A percentile compares a stretch with the other conserved stretches of the same genome.
phyloP scores from a whole-genome alignment of 2,888 invertebrate species.

The Euplagia quadripunctaria region DNA sequence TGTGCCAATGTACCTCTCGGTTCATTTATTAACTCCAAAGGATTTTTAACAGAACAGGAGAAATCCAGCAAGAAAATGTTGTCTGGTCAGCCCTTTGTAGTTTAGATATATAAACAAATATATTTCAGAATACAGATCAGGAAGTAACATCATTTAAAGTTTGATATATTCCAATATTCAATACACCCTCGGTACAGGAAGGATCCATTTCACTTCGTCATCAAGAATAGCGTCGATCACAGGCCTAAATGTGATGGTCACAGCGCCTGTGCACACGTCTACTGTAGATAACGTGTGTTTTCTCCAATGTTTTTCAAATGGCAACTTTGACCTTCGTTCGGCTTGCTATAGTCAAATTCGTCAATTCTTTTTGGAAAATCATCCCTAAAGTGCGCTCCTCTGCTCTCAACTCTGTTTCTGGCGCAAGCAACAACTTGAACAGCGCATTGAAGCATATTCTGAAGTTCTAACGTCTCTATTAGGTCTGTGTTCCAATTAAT shows the following conservation, averaged over 20 bases:
- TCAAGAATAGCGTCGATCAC: slow-evolving; percentile 97
- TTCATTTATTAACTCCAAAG: too few relatives aligned
- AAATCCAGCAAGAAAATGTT: too few relatives aligned
- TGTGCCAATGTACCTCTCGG: too few relatives aligned
- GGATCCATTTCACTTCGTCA: slow-evolving; percentile 93
- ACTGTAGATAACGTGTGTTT: slow-evolving; percentile 96
- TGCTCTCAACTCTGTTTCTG: slow-evolving; percentile 96
- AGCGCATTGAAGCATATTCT: slow-evolving; percentile 97
- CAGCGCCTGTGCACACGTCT: slow-evolving; percentile 91
- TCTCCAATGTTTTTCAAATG: slow-evolving; percentile 97
- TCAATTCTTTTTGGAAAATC: slow-evolving; percentile 96
- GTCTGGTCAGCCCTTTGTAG: too few relatives aligned
- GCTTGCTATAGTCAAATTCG: slow-evolving; percentile 97
- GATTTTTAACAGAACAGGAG: too few relatives aligned
- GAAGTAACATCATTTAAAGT: not conserved
- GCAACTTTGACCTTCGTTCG: slow-evolving; percentile 91
- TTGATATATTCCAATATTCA: slow-evolving; percentile 63
- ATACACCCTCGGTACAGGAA: slow-evolving; percentile 97
- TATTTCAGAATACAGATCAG: not conserved
- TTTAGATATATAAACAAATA: not conserved
- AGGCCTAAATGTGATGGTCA: slow-evolving; percentile 93
- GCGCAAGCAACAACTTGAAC: slow-evolving; percentile 94
- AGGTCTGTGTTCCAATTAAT: slow-evolving; percentile 98
- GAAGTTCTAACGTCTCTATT: slow-evolving; percentile 97
- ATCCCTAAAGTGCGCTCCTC: slow-evolving; percentile 99